Evolutionary conservation across 2,113 vertebrate species (phyloP).

Genomic region (Sorex araneus): DNA sequence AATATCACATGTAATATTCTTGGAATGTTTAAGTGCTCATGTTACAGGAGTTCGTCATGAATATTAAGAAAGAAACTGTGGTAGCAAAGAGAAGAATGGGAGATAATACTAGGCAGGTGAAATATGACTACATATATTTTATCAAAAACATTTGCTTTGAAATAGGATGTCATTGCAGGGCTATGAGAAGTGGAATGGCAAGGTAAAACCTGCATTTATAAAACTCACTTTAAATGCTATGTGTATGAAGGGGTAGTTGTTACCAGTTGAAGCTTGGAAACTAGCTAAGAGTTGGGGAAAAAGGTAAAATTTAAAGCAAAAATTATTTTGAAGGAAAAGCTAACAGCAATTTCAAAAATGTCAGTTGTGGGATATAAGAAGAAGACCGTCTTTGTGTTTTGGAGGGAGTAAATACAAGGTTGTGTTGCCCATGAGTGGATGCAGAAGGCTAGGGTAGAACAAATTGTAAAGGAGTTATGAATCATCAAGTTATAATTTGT

Average conservation of each 20-base stretch:
- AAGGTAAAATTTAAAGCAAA: background rate
- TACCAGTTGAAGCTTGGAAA: background rate
- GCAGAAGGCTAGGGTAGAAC: background rate
- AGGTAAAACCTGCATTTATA: background rate
- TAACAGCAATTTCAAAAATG: background rate
- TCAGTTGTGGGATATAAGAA: background rate
- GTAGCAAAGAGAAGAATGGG: background rate
- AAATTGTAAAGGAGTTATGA: background rate
- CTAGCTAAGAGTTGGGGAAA: background rate
- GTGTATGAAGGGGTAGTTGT: accelerated
- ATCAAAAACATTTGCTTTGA: background rate
- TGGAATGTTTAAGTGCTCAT: no score
- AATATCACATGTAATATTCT: no score
- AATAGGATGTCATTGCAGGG: accelerated
- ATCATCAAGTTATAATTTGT: background rate
- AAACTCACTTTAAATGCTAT: background rate
- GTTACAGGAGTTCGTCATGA: background rate
- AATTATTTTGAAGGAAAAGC: background rate
- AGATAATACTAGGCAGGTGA: background rate
- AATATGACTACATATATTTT: accelerated
- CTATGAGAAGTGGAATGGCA: background rate
- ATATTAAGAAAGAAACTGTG: background rate
- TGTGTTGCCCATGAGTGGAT: background rate
- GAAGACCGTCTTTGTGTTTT: background rate
- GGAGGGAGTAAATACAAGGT: background rate